These are phyloP conservation scores for Leptobrachium ailaonicum DNA, from an alignment of 2,113 vertebrate species.

Conservation along the genomic window DNA sequence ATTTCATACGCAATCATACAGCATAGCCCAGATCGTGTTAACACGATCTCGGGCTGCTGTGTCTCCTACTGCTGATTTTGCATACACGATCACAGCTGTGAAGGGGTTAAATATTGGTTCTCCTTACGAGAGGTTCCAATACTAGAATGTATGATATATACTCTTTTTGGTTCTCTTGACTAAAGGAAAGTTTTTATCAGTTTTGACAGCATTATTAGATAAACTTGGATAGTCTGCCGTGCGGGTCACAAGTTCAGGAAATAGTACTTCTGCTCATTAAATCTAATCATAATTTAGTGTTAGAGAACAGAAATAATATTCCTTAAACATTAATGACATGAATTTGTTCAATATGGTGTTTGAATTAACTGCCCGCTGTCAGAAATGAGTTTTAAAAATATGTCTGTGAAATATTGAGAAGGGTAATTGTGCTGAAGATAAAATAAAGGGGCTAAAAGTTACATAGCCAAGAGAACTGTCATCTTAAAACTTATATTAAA, in stretches of 20 bases:
- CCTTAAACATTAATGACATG: conserved; percentile 35
- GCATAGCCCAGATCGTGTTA: too few relatives aligned
- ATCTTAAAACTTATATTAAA: conserved; percentile 11
- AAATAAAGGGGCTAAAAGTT: conserved; percentile 18
- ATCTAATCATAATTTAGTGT: background rate
- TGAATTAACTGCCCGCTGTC: background rate
- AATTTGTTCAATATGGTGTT: conserved; percentile 26
- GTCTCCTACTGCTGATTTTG: too few relatives aligned
- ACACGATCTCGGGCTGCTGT: too few relatives aligned
- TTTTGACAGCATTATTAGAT: conserved; percentile 50
- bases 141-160: background rate
- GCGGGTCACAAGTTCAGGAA: conserved; percentile 21
- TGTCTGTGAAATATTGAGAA: conserved; percentile 39
- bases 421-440: conserved; percentile 33
- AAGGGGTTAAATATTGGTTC: background rate
- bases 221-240: conserved; percentile 50
- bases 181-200: conserved; percentile 44
- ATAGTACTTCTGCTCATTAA: conserved; percentile 22
- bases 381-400: conserved; percentile 35
- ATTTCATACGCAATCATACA: too few relatives aligned
- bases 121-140: background rate
- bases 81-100: too few relatives aligned
- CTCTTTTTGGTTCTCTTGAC: conserved; percentile 48
- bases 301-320: background rate
- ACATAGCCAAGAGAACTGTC: conserved; percentile 2